Percentiles rank a stretch among this genome's conserved stretches.
Conservation (phyloP, 2,797 vertebrate genomes). For the Fringilla coelebs region DNA sequence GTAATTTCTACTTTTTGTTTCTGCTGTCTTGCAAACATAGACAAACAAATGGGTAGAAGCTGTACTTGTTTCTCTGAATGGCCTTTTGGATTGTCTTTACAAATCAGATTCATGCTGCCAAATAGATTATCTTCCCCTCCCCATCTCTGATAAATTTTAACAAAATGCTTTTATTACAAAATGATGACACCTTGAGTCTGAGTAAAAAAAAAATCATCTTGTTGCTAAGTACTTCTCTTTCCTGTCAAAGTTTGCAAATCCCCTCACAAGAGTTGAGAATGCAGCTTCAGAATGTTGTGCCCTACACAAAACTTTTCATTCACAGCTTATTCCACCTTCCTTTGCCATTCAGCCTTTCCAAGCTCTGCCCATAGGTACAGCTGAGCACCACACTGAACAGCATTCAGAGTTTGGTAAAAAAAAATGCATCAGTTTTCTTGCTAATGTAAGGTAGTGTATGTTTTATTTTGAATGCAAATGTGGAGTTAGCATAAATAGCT, state of each 20-base stretch:
- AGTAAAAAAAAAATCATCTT: neutral
- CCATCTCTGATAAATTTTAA: neutral
- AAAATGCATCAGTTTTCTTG: neutral
- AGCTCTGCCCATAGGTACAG: neutral
- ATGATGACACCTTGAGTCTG: neutral
- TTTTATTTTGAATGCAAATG: neutral
- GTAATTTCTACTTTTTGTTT: neutral
- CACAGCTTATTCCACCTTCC: neutral
- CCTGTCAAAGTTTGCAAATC: neutral
- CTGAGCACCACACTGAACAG: neutral
- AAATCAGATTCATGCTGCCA: neutral
- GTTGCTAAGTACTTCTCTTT: neutral
- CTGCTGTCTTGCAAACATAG: neutral
- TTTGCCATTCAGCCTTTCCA: neutral
- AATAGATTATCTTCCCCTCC: neutral
- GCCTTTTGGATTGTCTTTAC: neutral
- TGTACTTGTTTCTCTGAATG: neutral
- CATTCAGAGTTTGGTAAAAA: neutral
- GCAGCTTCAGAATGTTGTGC: neutral
- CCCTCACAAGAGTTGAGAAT: neutral
- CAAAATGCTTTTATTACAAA: neutral
- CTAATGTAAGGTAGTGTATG: neutral
- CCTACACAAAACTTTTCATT: neutral
- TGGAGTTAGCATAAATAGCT: neutral
- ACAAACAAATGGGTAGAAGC: neutral